A percentile compares a stretch with the other conserved stretches of the same genome.
Evolutionary conservation across 2,888 invertebrate species (phyloP).

Genomic region (Neoaliturus tenellus): DNA sequence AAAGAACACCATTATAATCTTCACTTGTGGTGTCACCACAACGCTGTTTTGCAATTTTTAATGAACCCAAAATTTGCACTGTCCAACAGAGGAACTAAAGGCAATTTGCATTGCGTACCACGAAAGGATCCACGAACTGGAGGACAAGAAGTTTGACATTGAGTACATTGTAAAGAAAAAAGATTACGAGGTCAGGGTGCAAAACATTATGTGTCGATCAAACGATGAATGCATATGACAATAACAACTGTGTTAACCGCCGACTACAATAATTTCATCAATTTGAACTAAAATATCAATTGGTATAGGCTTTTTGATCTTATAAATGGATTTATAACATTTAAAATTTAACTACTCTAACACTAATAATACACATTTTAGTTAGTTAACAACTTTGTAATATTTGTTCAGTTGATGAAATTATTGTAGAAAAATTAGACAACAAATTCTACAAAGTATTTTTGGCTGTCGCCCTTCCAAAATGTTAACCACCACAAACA

Average conservation of each 20-base stretch:
- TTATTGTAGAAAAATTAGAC: not conserved
- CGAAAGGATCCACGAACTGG: conserved; percentile 90
- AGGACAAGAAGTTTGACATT: conserved; percentile 98
- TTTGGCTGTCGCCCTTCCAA: conserved; percentile 7
- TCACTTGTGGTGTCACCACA: too few relatives aligned
- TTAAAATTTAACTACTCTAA: not conserved
- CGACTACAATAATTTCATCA: conserved; percentile 30
- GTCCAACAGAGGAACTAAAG: conserved; percentile 39
- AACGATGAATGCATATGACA: conserved; percentile 18
- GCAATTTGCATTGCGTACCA: conserved; percentile 76
- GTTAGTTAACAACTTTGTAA: not conserved
- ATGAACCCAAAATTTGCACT: conserved; percentile 20
- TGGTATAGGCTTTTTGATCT: not conserved
- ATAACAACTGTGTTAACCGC: conserved; percentile 25
- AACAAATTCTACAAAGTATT: not conserved
- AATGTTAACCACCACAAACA: not conserved
- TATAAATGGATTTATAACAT: not conserved
- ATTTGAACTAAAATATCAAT: not conserved
- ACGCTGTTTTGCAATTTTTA: not conserved
- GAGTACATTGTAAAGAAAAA: conserved; percentile 98
- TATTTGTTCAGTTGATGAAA: not conserved
- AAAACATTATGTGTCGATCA: not conserved
- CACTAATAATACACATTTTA: too few relatives aligned
- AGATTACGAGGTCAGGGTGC: conserved; percentile 92
- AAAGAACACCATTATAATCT: too few relatives aligned